Base-by-base conservation (phyloP, 1,140 invertebrate species). In the Ceratina japonica region DNA sequence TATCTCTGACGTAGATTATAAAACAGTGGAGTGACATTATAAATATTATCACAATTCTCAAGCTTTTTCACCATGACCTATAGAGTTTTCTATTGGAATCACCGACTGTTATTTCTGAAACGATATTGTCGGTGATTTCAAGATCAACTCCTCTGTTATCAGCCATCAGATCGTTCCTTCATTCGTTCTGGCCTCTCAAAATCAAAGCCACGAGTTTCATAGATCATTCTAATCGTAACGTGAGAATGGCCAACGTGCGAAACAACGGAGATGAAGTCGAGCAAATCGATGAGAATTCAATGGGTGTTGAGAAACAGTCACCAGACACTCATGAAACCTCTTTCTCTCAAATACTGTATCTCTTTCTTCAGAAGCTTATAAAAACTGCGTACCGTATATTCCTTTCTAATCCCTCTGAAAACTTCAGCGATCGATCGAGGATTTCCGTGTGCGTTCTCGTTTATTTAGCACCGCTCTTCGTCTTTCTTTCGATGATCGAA, bases 151-250 rank as follows among this genome's bases (percentile, higher is more conserved):
- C 27, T 31, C 27, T 31, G 70, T n/a, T 44, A 66, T 75, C 73
- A 56, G 10, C 49, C 59, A 66, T 75, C 62, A 37, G 13, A 65
- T 75, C 52, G 63, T 75, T 68, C 73, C 63, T 68, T 44, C 62
- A 61, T 73, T 63, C 49, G 71, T 73, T 62, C 49, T 20, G 20
- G 15, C 18, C 56, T 8, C 51, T 31, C 3, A 37, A 1, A 51
- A 22, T 65, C 64, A 3, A 66, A 22, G 13, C 24, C 59, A 64
- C 24, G 27, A 54, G 18, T 27, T 37, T 58, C 52, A 68, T 68
- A 31, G 16, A 13, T 16, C 15, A 20, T 37, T 54, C 1, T 3
- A n/a, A 51, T n/a, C 10, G 12, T 13, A 31, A 31, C 27, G 27
- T 31, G 27, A 31, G 8, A 68, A 52, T 68, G 65, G 65, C 65